phyloP scores from a whole-genome alignment of 2,888 invertebrate species.

The Ariolimax columbianus region DNA sequence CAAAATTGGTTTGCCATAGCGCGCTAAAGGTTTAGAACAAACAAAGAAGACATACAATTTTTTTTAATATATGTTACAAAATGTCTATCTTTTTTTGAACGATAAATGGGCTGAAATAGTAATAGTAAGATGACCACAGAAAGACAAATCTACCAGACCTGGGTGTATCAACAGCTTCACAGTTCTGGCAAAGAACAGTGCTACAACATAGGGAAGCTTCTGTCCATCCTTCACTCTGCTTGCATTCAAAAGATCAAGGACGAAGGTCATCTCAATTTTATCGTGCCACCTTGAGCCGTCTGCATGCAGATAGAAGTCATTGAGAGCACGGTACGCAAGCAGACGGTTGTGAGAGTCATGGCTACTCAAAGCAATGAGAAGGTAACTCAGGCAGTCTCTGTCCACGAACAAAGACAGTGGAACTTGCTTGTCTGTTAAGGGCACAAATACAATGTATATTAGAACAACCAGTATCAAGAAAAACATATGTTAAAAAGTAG shows the following conservation, averaged over 20 bases:
- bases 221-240: conserved; percentile 81
- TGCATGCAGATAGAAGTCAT: conserved; percentile 86
- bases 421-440: conserved; percentile 83
- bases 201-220: conserved; percentile 83
- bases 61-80: too few species aligned
- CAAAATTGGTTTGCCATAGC: too few species aligned
- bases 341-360: conserved; percentile 84
- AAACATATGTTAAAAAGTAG: neutral
- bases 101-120: too few species aligned
- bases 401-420: conserved; percentile 86
- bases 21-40: too few species aligned
- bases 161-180: conserved; percentile 87
- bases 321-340: conserved; percentile 86
- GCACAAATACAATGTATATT: neutral
- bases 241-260: conserved; percentile 84
- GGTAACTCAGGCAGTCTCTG: conserved; percentile 85
- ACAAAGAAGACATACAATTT: too few species aligned
- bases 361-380: conserved; percentile 86
- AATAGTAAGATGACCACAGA: neutral
- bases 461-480: neutral
- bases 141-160: conserved; percentile 58
- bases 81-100: too few species aligned
- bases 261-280: conserved; percentile 85
- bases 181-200: conserved; percentile 86
- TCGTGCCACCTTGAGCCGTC: conserved; percentile 82